A percentile compares a stretch with the other conserved stretches of the same genome.
phyloP scores from a whole-genome alignment of 2,797 vertebrate genomes.

The Enoplosus armatus region DNA sequence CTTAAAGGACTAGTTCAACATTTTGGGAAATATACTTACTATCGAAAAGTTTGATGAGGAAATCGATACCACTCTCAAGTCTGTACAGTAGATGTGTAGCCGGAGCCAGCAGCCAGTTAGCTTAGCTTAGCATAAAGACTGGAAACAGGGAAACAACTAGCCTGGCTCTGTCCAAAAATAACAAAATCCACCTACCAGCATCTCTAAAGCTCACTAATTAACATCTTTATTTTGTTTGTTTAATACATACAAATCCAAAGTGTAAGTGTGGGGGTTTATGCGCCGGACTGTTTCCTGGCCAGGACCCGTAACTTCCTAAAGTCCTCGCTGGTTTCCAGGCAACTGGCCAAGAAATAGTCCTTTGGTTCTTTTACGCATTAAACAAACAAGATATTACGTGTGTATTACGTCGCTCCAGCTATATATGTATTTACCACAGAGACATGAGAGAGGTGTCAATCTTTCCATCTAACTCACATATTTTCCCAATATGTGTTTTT shows the following conservation, averaged over 20 bases:
- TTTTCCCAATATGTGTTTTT: neutral
- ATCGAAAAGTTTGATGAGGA: neutral
- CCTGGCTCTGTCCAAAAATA: neutral
- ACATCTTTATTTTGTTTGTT: neutral
- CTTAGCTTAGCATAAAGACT: neutral
- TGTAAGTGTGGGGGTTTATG: neutral
- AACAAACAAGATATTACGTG: neutral
- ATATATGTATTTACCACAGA: neutral
- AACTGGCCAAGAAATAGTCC: neutral
- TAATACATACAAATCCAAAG: neutral
- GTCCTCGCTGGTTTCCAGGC: neutral
- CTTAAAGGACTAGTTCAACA: neutral
- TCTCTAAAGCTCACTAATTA: neutral
- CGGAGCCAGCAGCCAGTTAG: neutral
- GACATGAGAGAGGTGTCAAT: neutral
- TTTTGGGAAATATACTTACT: neutral
- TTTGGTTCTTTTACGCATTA: neutral
- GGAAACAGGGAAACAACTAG: neutral
- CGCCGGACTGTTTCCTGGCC: neutral
- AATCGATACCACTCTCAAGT: neutral
- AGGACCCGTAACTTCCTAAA: neutral
- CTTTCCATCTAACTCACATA: constrained; percentile 1
- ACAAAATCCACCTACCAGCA: neutral
- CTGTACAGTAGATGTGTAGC: neutral
- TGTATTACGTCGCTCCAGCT: neutral